Evolutionary conservation across 2,797 vertebrate genomes (phyloP).

Genomic region (Glyptemys insculpta): DNA sequence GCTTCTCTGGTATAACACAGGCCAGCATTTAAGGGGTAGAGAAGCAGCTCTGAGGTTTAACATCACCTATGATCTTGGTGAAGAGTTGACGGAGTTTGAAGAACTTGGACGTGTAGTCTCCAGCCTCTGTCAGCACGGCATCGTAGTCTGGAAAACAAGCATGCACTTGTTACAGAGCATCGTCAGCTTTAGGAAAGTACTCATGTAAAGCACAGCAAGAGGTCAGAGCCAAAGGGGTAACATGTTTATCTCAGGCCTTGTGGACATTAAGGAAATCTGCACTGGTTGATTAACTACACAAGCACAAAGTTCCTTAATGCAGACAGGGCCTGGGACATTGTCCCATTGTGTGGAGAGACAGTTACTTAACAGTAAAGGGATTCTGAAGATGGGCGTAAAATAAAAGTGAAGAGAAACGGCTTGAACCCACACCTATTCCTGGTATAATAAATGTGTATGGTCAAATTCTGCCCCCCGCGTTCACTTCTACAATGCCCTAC

Average conservation of each 20-base stretch:
- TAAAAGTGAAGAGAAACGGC: neutral
- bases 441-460: neutral
- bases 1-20: neutral
- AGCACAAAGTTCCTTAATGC: neutral
- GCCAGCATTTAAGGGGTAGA: neutral
- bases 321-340: neutral
- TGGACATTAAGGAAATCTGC: neutral
- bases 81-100: slow-evolving; percentile 90
- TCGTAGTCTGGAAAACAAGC: slow-evolving; percentile 90
- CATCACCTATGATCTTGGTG: slow-evolving; percentile 85
- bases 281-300: neutral
- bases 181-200: neutral
- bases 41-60: neutral
- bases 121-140: slow-evolving; percentile 92
- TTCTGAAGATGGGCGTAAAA: neutral
- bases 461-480: neutral
- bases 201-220: neutral
- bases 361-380: neutral
- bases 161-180: neutral
- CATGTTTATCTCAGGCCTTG: neutral
- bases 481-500: neutral
- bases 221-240: neutral
- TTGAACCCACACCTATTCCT: neutral
- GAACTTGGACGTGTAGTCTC: slow-evolving; percentile 95
- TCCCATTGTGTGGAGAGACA: neutral